A percentile compares a stretch with the other conserved stretches of the same genome.
phyloP scores from a whole-genome alignment of 1,140 invertebrate genomes.

The Drosophila mauritiana region DNA sequence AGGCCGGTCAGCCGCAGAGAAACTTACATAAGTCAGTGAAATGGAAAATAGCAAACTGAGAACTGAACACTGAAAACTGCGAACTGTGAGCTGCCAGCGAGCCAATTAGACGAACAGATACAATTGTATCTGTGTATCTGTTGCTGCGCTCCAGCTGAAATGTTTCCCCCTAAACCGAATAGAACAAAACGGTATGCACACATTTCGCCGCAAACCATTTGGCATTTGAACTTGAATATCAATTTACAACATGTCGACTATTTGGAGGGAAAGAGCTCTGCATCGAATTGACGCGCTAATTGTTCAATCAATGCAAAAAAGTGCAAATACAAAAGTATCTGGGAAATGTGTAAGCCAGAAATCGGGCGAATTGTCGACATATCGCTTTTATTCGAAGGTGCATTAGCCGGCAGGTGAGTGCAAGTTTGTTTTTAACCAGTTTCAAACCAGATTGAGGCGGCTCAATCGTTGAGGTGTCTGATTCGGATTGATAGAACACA shows the following conservation, averaged over 20 bases:
- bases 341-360: constrained; percentile 60
- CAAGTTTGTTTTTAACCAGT: constrained; percentile 57
- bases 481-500: constrained; percentile 14
- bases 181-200: constrained; percentile 60
- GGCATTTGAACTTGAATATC: constrained; percentile 83
- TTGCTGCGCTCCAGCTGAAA: constrained; percentile 36
- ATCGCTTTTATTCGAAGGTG: constrained; percentile 45
- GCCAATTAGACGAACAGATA: constrained; percentile 72
- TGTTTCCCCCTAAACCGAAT: constrained; percentile 20
- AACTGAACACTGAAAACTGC: constrained; percentile 22
- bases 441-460: constrained; percentile 44
- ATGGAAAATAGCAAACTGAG: constrained; percentile 30
- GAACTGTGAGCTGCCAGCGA: constrained; percentile 20
- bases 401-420: constrained; percentile 59
- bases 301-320: constrained; percentile 75
- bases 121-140: constrained; percentile 66
- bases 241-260: constrained; percentile 69
- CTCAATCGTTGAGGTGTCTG: not conserved
- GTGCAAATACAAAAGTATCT: constrained; percentile 69
- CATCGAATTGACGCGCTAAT: constrained; percentile 73
- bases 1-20: constrained; percentile 48
- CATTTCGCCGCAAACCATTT: constrained; percentile 80
- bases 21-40: constrained; percentile 65
- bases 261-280: constrained; percentile 27
- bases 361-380: constrained; percentile 59